These are phyloP conservation scores for Gymnodraco acuticeps DNA, from an alignment of 2,797 vertebrate genomes.

Conservation along the genomic window DNA sequence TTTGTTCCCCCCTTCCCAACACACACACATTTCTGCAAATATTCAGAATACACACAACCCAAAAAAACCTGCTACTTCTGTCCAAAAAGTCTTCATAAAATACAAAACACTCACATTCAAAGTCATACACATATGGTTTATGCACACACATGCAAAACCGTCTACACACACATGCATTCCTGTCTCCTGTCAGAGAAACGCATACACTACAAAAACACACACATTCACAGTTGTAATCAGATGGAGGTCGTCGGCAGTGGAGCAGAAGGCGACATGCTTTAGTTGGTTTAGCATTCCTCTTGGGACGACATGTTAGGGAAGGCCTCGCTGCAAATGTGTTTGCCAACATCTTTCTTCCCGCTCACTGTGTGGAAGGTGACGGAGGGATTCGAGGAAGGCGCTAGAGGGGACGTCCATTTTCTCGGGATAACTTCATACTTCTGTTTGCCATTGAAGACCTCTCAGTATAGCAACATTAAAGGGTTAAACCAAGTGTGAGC, in stretches of 20 bases:
- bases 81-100: not conserved
- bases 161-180: not conserved
- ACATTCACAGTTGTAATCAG: constrained; percentile 1
- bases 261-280: constrained; percentile 34
- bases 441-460: constrained; percentile 15
- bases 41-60: not conserved
- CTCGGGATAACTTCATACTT: constrained; percentile 21
- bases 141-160: not conserved
- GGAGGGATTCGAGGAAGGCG: constrained; percentile 12
- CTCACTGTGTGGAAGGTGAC: constrained; percentile 32
- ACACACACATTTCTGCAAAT: not conserved
- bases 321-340: constrained; percentile 26
- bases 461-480: constrained; percentile 2
- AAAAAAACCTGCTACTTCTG: constrained; percentile 1
- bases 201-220: constrained; percentile 6
- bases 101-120: not conserved
- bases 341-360: constrained; percentile 19
- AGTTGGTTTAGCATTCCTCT: constrained; percentile 26
- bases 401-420: constrained; percentile 19
- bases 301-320: constrained; percentile 29
- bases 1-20: constrained; percentile 47
- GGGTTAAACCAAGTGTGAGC: constrained; percentile 53
- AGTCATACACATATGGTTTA: not conserved
- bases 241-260: constrained; percentile 23
- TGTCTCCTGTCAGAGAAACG: constrained; percentile 19